A percentile compares a stretch with the other conserved stretches of the same genome.
These are phyloP conservation scores for Dicaeum eximium DNA, from an alignment of 2,113 vertebrate species.

Conservation along the genomic window DNA sequence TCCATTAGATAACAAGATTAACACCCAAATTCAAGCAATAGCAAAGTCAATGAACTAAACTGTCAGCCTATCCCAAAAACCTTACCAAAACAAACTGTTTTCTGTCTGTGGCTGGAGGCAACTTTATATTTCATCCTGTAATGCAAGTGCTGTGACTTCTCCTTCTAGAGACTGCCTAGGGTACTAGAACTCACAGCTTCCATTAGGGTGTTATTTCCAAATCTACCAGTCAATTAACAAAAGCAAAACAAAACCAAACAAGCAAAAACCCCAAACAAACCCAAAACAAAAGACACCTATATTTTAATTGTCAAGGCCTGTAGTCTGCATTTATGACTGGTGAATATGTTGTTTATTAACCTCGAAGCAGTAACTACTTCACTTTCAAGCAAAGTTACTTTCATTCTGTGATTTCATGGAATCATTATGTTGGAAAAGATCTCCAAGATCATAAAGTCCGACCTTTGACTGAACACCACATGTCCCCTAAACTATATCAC, in stretches of 20 bases:
- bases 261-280: not conserved
- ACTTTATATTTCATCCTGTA: not conserved
- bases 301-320: not conserved
- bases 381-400: not conserved
- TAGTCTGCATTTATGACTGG: not conserved
- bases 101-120: not conserved
- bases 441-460: not conserved
- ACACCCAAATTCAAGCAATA: not conserved
- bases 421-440: not conserved
- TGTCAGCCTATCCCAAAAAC: not conserved
- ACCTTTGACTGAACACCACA: not conserved
- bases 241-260: not conserved
- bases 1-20: not conserved
- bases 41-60: not conserved
- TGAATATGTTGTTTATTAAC: not conserved
- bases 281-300: not conserved
- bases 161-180: not conserved
- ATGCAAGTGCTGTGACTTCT: not conserved
- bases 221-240: not conserved
- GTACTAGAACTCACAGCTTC: not conserved
- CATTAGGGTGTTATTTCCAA: not conserved
- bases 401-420: not conserved
- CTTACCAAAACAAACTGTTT: constrained; percentile 1
- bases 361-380: not conserved
- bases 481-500: not conserved